Evolutionary conservation across 2,113 vertebrate species (phyloP).

Genomic region (Anoplopoma fimbria): DNA sequence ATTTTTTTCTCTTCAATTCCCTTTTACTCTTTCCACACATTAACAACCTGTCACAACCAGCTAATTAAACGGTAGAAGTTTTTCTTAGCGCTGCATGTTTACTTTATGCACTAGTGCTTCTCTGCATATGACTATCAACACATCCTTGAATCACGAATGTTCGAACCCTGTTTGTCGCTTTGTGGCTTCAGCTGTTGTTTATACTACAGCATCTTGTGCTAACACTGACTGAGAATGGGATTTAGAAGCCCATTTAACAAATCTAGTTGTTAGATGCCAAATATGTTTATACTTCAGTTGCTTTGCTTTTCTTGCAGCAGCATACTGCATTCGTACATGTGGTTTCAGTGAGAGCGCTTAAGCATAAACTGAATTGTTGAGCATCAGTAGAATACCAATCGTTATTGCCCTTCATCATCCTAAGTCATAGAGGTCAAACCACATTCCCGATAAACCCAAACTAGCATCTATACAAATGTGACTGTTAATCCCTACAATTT

Average conservation of each 20-base stretch:
- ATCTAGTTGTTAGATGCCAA: conserved; percentile 22
- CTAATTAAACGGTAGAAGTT: conserved; percentile 26
- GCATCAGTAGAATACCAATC: neutral
- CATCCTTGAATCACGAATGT: conserved; percentile 31
- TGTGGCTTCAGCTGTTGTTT: conserved; percentile 52
- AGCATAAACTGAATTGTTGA: neutral
- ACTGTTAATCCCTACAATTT: conserved; percentile 41
- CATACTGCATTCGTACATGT: neutral
- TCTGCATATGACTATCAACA: conserved; percentile 7
- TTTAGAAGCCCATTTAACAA: conserved; percentile 5
- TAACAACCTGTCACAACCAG: conserved; percentile 22
- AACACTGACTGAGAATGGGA: conserved; percentile 9
- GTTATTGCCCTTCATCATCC: neutral
- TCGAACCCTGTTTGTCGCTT: conserved; percentile 15
- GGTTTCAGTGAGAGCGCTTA: neutral
- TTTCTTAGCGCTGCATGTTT: conserved; percentile 2
- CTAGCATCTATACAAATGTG: conserved; percentile 20
- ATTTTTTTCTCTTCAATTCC: neutral
- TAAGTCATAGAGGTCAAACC: neutral
- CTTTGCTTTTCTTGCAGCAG: neutral
- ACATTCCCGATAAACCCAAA: conserved; percentile 23
- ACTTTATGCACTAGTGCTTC: conserved; percentile 15
- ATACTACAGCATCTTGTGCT: conserved; percentile 32
- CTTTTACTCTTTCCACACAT: conserved; percentile 20
- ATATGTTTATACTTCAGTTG: neutral